Evolutionary conservation across 2,113 vertebrate genomes (phyloP).

Genomic region (Columbina picui): DNA sequence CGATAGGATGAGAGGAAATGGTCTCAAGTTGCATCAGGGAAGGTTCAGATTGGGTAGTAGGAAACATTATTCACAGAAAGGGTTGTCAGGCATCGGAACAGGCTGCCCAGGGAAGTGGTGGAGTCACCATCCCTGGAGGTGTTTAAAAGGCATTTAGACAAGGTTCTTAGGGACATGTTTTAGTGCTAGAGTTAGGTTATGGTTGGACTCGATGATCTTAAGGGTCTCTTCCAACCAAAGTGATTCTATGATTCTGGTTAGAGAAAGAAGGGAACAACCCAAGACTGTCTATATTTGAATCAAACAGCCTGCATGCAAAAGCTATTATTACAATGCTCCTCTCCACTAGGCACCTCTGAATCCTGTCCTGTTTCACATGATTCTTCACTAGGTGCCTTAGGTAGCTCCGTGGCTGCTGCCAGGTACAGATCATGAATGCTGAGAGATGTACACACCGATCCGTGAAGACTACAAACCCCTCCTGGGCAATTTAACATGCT

Average conservation of each 20-base stretch:
- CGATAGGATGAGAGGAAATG: too few relatives aligned
- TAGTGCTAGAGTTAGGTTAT: too few relatives aligned
- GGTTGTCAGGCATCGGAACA: too few relatives aligned
- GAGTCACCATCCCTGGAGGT: too few relatives aligned
- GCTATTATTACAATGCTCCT: not conserved
- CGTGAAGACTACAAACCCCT: not conserved
- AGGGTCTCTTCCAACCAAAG: too few relatives aligned
- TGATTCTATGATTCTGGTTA: not conserved
- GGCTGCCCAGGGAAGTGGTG: too few relatives aligned
- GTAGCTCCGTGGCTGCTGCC: not conserved
- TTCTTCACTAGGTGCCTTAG: not conserved
- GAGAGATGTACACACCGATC: rapidly evolving
- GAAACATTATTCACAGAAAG: too few relatives aligned
- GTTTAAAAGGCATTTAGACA: too few relatives aligned
- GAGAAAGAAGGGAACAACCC: not conserved
- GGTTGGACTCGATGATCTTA: too few relatives aligned
- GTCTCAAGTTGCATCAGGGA: too few relatives aligned
- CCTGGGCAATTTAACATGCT: not conserved
- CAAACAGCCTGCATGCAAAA: not conserved
- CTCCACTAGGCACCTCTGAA: not conserved
- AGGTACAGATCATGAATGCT: rapidly evolving
- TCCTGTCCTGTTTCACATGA: not conserved
- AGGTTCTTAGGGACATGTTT: too few relatives aligned
- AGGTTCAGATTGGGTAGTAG: too few relatives aligned
- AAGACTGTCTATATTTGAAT: not conserved